Percentiles rank a stretch among this genome's conserved stretches.
These are phyloP conservation scores for Aphelinus atriplicis DNA, from an alignment of 1,140 invertebrate species.

Conservation along the genomic window DNA sequence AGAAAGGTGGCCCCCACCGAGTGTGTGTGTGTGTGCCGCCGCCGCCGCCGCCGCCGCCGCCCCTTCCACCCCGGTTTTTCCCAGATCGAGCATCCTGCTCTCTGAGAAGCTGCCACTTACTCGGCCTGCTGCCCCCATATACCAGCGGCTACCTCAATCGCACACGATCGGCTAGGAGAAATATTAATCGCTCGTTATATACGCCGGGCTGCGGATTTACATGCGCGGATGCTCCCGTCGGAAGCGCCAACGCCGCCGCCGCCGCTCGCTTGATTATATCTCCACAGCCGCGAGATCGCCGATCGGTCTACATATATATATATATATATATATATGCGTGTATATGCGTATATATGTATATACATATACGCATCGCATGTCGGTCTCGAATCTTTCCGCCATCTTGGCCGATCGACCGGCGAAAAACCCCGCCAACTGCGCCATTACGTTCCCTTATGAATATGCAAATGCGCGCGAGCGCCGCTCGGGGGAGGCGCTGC, in stretches of 20 bases:
- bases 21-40: neutral
- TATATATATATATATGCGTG: too few species aligned
- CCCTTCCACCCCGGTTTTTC: neutral
- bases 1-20: too few species aligned
- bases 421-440: conserved; percentile 54
- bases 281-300: neutral
- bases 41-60: neutral
- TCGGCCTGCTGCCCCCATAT: conserved; percentile 43
- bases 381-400: conserved; percentile 65
- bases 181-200: conserved; percentile 27
- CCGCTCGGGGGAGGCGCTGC: conserved; percentile 41
- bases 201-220: conserved; percentile 39
- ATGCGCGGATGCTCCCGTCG: neutral
- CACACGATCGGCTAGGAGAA: too few species aligned
- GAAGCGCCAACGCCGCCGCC: too few species aligned
- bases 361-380: conserved; percentile 53
- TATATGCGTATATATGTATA: neutral
- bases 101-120: conserved; percentile 46
- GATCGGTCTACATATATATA: too few species aligned
- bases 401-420: conserved; percentile 56
- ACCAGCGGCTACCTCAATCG: conserved; percentile 25
- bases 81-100: neutral
- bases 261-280: conserved; percentile 31
- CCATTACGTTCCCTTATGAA: conserved; percentile 68
- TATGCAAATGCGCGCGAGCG: conserved; percentile 62